phyloP scores from a whole-genome alignment of 2,888 invertebrate species.

The Volucella inanis region DNA sequence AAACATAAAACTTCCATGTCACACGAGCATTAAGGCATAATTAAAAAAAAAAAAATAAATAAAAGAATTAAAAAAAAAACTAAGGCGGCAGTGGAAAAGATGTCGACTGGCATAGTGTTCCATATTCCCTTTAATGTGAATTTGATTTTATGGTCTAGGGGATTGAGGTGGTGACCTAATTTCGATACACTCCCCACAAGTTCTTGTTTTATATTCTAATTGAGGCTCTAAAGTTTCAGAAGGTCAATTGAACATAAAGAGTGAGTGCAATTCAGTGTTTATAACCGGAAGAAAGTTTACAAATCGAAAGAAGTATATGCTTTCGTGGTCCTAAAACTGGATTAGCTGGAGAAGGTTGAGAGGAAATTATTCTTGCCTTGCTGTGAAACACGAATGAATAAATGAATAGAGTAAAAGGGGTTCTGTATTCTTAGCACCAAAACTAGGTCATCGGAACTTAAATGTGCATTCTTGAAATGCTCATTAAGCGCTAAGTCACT shows the following conservation, averaged over 20 bases:
- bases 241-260: background rate
- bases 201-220: slow-evolving; percentile 8
- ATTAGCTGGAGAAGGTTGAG: too few relatives aligned
- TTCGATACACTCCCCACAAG: slow-evolving; percentile 2
- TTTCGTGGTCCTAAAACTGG: too few relatives aligned
- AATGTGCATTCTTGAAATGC: too few relatives aligned
- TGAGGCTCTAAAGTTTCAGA: slow-evolving; percentile 12
- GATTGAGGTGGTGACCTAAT: slow-evolving; percentile 2
- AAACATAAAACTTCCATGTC: slow-evolving; percentile 1
- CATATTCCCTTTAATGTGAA: slow-evolving; percentile 15
- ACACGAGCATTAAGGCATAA: background rate
- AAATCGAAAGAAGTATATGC: background rate
- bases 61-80: too few relatives aligned
- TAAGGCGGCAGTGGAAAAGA: slow-evolving; percentile 1
- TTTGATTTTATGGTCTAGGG: background rate
- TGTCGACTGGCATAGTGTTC: background rate
- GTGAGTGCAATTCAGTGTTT: background rate
- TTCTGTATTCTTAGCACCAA: too few relatives aligned
- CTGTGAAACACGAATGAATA: too few relatives aligned
- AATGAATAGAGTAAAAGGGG: too few relatives aligned
- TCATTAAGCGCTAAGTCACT: too few relatives aligned
- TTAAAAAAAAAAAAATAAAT: too few relatives aligned
- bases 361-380: too few relatives aligned
- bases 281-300: background rate
- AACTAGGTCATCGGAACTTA: too few relatives aligned